Evolutionary conservation across 2,113 vertebrate species (phyloP).

Genomic region (Rallus limicola): DNA sequence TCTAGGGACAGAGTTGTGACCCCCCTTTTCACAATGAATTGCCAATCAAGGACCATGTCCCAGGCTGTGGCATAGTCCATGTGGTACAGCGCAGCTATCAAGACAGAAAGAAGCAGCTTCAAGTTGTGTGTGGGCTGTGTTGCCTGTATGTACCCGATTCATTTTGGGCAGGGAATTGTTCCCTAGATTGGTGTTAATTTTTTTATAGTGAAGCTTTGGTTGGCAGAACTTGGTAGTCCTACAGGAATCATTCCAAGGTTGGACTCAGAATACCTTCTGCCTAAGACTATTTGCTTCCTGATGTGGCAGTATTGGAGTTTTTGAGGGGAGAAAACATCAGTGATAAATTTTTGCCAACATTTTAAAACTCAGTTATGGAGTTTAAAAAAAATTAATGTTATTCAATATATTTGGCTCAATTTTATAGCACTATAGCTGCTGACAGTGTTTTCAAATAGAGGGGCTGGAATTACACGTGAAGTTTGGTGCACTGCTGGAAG

Average conservation of each 20-base stretch:
- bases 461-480: not conserved
- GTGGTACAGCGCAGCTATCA: accelerated
- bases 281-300: not conserved
- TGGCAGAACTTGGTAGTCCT: not conserved
- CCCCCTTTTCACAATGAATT: not conserved
- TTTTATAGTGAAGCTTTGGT: not conserved
- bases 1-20: not conserved
- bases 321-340: not conserved
- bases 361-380: not conserved
- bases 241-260: not conserved
- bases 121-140: not conserved
- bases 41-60: not conserved
- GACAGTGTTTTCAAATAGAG: not conserved
- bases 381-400: not conserved
- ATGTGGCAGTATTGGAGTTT: not conserved
- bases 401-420: not conserved
- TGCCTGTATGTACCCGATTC: not conserved
- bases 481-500: not conserved
- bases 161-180: not conserved
- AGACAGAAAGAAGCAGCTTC: not conserved
- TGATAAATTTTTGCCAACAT: not conserved
- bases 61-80: accelerated
- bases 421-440: not conserved
- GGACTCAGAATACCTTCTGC: not conserved
- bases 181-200: not conserved